These are phyloP conservation scores for Reticulitermes speratus DNA, from an alignment of 1,140 invertebrate species.

Conservation along the genomic window DNA sequence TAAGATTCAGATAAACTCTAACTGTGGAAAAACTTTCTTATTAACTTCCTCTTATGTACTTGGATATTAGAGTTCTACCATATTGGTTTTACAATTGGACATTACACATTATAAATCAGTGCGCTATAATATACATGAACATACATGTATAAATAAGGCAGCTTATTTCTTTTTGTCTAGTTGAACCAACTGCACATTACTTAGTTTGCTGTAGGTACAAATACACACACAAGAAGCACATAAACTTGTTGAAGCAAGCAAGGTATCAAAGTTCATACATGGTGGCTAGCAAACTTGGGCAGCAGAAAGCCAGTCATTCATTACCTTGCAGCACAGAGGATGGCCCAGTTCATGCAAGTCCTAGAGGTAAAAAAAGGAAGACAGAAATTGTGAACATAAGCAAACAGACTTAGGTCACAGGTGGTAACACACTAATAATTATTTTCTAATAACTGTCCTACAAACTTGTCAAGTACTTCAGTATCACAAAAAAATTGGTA, in stretches of 20 bases:
- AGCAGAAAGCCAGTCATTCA: constrained; percentile 22
- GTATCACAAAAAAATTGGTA: neutral
- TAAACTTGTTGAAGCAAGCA: neutral
- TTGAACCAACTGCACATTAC: neutral
- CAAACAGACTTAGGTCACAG: constrained; percentile 14
- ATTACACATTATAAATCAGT: too few species aligned
- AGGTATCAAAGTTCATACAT: neutral
- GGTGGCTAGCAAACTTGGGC: neutral
- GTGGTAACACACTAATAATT: neutral
- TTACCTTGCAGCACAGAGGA: constrained; percentile 26
- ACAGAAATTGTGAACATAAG: constrained; percentile 20
- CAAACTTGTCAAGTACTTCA: neutral
- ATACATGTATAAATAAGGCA: neutral
- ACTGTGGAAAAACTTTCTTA: too few species aligned
- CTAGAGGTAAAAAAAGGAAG: constrained; percentile 23
- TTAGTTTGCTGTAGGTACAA: neutral
- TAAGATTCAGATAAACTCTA: too few species aligned
- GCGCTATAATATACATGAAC: too few species aligned
- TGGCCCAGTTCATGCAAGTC: constrained; percentile 29
- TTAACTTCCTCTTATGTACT: too few species aligned
- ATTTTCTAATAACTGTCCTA: neutral
- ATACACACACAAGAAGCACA: neutral
- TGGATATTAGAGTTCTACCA: too few species aligned
- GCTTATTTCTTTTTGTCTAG: neutral
- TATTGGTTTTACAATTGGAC: too few species aligned